Percentiles rank a stretch among this genome's conserved stretches.
Conservation (phyloP, 2,113 vertebrate species). For the Corvus hawaiiensis region DNA sequence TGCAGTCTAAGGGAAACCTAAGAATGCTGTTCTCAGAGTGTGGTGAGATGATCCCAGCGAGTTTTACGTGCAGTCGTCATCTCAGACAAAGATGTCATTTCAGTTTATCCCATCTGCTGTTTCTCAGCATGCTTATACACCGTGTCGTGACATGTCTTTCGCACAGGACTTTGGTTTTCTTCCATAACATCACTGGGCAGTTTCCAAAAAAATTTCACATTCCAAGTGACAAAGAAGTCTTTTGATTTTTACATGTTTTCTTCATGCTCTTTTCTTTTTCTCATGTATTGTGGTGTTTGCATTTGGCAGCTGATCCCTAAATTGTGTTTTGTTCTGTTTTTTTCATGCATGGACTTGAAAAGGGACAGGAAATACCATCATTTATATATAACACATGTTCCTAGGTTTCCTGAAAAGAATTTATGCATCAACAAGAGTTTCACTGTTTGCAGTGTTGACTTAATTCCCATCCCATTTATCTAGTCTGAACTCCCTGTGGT, state of each 20-base stretch:
- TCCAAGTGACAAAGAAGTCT: not conserved
- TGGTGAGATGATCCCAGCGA: not conserved
- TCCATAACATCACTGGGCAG: conserved; percentile 13
- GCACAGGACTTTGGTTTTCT: conserved; percentile 42
- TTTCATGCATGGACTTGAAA: conserved; percentile 61
- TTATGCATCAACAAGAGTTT: not conserved
- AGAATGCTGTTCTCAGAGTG: not conserved
- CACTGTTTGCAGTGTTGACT: not conserved
- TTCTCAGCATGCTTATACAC: conserved; percentile 2
- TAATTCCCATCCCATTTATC: not conserved
- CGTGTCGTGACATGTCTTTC: not conserved
- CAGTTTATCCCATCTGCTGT: not conserved
- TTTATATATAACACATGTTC: conserved; percentile 24
- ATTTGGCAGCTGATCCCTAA: conserved; percentile 4
- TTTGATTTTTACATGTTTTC: conserved; percentile 7
- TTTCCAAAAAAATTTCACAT: not conserved
- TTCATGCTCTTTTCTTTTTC: not conserved
- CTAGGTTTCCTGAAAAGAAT: not conserved
- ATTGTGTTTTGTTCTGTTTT: not conserved
- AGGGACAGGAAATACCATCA: conserved; percentile 6
- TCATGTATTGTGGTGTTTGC: not conserved
- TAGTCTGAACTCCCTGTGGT: not conserved
- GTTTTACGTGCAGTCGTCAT: not conserved
- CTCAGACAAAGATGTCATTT: conserved; percentile 16
- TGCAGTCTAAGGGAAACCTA: not conserved